These are phyloP conservation scores for Macropus fuliginosus DNA, from an alignment of 2,797 vertebrate genomes.

Conservation along the genomic window DNA sequence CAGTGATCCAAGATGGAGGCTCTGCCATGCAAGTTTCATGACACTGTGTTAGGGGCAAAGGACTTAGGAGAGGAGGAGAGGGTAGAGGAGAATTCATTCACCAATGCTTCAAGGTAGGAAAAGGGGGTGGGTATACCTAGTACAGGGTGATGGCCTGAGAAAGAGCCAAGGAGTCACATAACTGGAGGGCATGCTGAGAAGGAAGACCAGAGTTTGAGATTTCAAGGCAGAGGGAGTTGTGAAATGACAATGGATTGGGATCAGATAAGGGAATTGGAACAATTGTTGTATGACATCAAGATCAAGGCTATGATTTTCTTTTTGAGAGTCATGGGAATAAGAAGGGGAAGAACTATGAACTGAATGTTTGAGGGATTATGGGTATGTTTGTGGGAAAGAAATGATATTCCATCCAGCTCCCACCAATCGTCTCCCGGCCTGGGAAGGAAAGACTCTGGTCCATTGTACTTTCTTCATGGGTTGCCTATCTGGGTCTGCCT, in stretches of 20 bases:
- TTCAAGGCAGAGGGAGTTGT: background rate
- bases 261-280: background rate
- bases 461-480: background rate
- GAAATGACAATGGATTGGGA: background rate
- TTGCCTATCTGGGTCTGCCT: background rate
- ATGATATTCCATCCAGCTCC: background rate
- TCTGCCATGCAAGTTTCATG: background rate
- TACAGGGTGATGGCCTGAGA: background rate
- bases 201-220: background rate
- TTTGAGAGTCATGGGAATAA: background rate
- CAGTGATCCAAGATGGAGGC: background rate
- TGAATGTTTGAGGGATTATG: background rate
- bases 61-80: background rate
- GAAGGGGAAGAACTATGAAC: background rate
- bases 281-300: background rate
- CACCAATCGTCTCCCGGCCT: background rate
- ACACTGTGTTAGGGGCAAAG: background rate
- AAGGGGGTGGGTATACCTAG: background rate
- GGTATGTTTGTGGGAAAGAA: background rate
- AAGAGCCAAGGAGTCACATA: background rate
- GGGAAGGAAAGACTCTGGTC: background rate
- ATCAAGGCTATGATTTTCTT: background rate
- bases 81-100: background rate
- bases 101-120: background rate
- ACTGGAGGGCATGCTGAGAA: background rate